These are phyloP conservation scores for Cochlearius cochlearius DNA, from an alignment of 2,113 vertebrate genomes.

Conservation along the genomic window DNA sequence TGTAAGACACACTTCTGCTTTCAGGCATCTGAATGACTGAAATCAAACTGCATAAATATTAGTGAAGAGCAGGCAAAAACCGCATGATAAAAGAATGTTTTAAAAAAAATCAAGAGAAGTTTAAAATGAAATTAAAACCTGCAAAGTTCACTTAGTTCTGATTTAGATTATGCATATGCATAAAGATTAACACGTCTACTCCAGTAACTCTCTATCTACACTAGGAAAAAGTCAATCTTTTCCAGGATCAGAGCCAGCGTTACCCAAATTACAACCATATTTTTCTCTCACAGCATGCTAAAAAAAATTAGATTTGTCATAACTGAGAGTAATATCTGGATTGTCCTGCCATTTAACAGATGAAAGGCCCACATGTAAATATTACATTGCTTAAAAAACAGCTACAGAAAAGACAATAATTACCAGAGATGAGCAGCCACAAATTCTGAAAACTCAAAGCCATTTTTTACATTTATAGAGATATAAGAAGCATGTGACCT, in stretches of 20 bases:
- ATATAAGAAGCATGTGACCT: background rate
- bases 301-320: background rate
- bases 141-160: background rate
- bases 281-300: background rate
- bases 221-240: background rate
- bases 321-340: background rate
- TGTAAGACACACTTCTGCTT: background rate
- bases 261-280: background rate
- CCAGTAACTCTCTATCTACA: background rate
- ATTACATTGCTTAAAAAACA: background rate
- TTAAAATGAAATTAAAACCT: background rate
- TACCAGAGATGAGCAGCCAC: background rate
- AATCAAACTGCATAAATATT: background rate
- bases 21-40: background rate
- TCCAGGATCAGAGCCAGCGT: background rate
- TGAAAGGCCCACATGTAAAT: background rate
- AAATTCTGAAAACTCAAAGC: background rate
- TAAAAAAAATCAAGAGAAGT: background rate
- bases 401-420: background rate
- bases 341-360: background rate
- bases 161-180: background rate
- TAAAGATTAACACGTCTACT: background rate
- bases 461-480: background rate
- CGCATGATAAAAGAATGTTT: background rate
- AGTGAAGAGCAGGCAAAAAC: background rate